Evolutionary conservation across 2,113 vertebrate genomes (phyloP).

Genomic region (Centropus unirufus): DNA sequence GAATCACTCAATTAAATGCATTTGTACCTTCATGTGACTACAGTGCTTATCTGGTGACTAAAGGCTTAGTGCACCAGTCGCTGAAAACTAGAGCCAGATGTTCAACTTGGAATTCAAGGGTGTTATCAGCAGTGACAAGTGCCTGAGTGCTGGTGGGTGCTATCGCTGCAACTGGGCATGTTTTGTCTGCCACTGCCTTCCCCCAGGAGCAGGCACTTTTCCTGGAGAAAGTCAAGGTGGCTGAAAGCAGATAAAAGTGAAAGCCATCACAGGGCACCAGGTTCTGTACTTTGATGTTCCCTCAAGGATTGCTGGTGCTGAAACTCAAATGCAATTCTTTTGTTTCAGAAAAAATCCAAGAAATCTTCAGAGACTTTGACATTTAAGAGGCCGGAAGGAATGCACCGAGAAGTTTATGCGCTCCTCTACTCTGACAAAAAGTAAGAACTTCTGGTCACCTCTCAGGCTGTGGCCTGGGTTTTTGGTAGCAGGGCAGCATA

Average conservation of each 20-base stretch:
- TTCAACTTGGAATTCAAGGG: not conserved
- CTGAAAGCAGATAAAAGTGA: not conserved
- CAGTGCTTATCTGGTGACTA: not conserved
- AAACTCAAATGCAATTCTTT: not conserved
- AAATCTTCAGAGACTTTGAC: conserved; percentile 93
- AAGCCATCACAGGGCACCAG: not conserved
- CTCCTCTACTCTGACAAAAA: conserved; percentile 99
- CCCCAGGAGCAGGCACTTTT: not conserved
- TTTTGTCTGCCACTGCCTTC: not conserved
- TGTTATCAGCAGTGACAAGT: not conserved
- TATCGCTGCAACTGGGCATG: not conserved
- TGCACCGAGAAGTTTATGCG: conserved; percentile 98
- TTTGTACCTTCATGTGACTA: not conserved
- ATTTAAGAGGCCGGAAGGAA: conserved; percentile 97
- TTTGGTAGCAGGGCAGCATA: not conserved
- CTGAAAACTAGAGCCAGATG: not conserved
- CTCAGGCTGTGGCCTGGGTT: not conserved
- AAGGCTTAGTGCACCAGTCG: not conserved
- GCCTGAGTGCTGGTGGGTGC: not conserved
- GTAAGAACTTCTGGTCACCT: conserved; percentile 73
- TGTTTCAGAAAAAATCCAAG: conserved; percentile 93
- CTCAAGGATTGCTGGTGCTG: not conserved
- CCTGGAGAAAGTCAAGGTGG: conserved; percentile 27
- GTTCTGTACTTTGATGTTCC: not conserved
- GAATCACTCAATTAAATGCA: not conserved